Base-by-base conservation (phyloP, 2,797 vertebrate species). In the Rhyacichthys aspro region DNA sequence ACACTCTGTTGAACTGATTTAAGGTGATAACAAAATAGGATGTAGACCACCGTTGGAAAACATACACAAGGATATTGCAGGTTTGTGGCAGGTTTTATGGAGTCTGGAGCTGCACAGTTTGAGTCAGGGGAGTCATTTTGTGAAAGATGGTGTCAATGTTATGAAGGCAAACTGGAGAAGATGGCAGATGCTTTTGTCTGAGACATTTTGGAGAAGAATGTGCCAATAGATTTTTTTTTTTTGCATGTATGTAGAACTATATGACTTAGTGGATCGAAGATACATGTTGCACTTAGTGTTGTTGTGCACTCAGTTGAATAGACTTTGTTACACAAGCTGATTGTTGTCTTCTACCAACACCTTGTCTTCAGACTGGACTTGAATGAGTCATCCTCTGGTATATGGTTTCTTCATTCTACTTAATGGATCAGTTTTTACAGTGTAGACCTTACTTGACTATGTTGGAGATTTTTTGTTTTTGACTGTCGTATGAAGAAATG, bases 1-100 rank as follows among this genome's bases (percentile, higher is more conserved):
- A 70, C 57, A 43, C 72, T 74, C 66, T 39, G 63, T 70, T 71
- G 59, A 76, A 60, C 59, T 72, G 79, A 79, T 76, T 78, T 71
- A 76, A 74, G 48, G 59, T 9, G 43, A 72, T 67, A 77, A 67
- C 65, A 59, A 67, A 67, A 76, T 61, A 46, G 43, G 52, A 69
- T 60, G 41, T 47, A 39, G 64, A 49, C 54, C 59, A 43, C 34
- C 19, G 53, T 67, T 47, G 64, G 55, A 68, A 80, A 76, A 75
- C 65, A 74, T 43, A 68, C 63, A 58, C 69, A 33, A 56, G 54
- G 48, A 63, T 58, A 54, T 74, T 67, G 58, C 61, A 44, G 33
- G 38, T 32, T 15, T 47, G 50, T 57, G 55, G 43, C 39, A n/a
- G 46, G 12, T 57, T 81, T 81, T 71, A 82, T 76, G 57, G 63